phyloP scores from a whole-genome alignment of 2,113 vertebrate genomes.

The Blennius ocellaris region DNA sequence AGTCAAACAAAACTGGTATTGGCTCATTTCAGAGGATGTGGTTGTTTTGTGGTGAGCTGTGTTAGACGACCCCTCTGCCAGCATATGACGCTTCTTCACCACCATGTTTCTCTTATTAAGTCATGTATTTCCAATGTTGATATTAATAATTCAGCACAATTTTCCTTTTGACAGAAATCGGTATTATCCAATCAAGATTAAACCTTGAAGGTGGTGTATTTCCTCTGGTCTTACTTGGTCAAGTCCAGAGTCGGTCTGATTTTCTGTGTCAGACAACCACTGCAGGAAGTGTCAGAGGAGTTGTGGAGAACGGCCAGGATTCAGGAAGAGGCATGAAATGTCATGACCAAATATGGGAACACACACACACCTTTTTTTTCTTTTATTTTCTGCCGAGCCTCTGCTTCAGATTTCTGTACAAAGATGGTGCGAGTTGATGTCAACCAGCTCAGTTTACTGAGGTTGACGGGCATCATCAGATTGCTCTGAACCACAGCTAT shows the following conservation, averaged over 20 bases:
- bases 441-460: constrained; percentile 1
- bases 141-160: too few species aligned
- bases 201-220: background rate
- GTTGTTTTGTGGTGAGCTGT: constrained; percentile 10
- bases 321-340: constrained; percentile 27
- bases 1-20: background rate
- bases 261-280: constrained; percentile 8
- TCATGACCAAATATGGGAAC: constrained; percentile 72
- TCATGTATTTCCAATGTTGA: too few species aligned
- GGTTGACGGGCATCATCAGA: constrained; percentile 11
- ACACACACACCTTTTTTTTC: background rate
- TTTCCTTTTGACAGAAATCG: too few species aligned
- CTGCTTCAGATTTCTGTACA: background rate
- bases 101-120: too few species aligned
- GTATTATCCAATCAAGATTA: too few species aligned
- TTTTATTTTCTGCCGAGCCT: background rate
- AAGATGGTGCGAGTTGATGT: background rate
- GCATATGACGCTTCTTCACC: background rate
- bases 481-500: constrained; percentile 30
- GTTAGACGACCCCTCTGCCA: constrained; percentile 4
- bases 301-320: constrained; percentile 13
- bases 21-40: constrained; percentile 42
- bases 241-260: constrained; percentile 10
- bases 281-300: constrained; percentile 48
- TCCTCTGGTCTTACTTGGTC: constrained; percentile 16